phyloP scores from a whole-genome alignment of 37 sponge, comb jelly and placozoan species.

The Agelas oroides region DNA sequence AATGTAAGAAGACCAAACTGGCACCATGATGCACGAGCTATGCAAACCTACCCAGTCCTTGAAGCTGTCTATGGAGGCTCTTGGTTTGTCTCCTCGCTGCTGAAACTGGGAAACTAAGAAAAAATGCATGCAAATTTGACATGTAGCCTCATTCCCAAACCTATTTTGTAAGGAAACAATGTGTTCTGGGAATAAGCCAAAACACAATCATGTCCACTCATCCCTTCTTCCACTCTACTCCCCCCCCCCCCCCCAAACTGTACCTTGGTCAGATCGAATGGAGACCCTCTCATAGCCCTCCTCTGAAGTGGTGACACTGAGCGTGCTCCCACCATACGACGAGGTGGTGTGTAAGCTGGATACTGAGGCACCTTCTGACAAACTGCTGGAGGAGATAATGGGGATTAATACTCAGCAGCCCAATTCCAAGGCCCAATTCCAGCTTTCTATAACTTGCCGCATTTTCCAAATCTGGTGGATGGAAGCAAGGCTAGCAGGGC shows the following conservation, averaged over 20 bases:
- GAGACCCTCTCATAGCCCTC: conserved; percentile 45
- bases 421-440: no score
- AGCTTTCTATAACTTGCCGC: no score
- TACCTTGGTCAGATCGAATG: background rate
- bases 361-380: background rate
- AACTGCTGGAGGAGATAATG: background rate
- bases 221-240: background rate
- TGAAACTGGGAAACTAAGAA: background rate
- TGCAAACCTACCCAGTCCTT: conserved; percentile 4
- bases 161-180: no score
- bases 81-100: background rate
- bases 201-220: no score
- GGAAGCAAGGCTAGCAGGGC: no score
- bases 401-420: no score
- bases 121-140: no score
- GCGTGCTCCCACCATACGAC: background rate
- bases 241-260: background rate
- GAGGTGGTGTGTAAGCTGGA: background rate
- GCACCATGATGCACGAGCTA: background rate
- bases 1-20: background rate
- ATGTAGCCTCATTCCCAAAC: no score
- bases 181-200: no score
- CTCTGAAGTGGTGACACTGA: conserved; percentile 6
- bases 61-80: background rate
- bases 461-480: no score